phyloP scores from a whole-genome alignment of 2,888 invertebrate genomes.

The Drosophila macrothrix region DNA sequence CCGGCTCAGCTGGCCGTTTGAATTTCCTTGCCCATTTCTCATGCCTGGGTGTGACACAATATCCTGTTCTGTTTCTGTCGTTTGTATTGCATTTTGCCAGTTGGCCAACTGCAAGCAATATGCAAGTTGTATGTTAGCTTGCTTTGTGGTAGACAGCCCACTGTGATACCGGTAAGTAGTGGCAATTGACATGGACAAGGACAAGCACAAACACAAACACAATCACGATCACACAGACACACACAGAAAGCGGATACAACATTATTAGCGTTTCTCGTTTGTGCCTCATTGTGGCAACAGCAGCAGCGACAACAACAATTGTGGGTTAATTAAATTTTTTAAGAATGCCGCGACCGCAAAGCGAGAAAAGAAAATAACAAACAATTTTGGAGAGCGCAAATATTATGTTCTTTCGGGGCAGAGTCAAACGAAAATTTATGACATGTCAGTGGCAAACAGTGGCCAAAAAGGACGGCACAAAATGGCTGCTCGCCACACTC shows the following conservation, averaged over 20 bases:
- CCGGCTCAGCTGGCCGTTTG: slow-evolving; percentile 6
- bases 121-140: slow-evolving; percentile 42
- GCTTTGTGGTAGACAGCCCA: slow-evolving; percentile 41
- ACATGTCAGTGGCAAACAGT: slow-evolving; percentile 60
- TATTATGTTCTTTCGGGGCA: slow-evolving; percentile 39
- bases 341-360: slow-evolving; percentile 48
- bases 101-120: slow-evolving; percentile 26
- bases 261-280: slow-evolving; percentile 47
- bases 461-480: slow-evolving; percentile 25
- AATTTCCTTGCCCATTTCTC: slow-evolving; percentile 6
- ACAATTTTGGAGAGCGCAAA: slow-evolving; percentile 41
- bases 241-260: slow-evolving; percentile 40
- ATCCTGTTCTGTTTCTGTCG: slow-evolving; percentile 11
- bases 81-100: slow-evolving; percentile 37
- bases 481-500: slow-evolving; percentile 22
- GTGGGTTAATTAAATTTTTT: slow-evolving; percentile 71
- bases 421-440: slow-evolving; percentile 67
- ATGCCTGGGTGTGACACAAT: slow-evolving; percentile 33
- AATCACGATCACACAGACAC: background rate
- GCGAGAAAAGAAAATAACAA: slow-evolving; percentile 27
- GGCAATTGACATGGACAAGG: slow-evolving; percentile 46
- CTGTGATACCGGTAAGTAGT: background rate
- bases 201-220: slow-evolving; percentile 13
- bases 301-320: slow-evolving; percentile 41
- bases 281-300: slow-evolving; percentile 28